Evolutionary conservation across 2,888 invertebrate genomes (phyloP).

Genomic region (Cephus pygmeus): DNA sequence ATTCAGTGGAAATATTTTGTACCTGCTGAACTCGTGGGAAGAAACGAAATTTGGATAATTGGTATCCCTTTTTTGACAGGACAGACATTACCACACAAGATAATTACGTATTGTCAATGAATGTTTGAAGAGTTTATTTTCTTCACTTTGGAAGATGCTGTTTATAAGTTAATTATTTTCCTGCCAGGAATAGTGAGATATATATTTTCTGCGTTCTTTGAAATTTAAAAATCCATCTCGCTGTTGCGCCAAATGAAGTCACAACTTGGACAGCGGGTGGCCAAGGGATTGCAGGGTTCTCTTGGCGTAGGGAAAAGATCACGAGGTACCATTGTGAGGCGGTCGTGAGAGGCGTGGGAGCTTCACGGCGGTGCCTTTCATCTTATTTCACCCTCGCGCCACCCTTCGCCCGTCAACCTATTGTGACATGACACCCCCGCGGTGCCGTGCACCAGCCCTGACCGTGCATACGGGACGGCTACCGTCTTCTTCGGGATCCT

Average conservation of each 20-base stretch:
- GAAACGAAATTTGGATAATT: background rate
- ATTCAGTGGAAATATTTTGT: background rate
- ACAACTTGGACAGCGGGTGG: conserved; percentile 63
- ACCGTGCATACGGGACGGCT: conserved; percentile 7
- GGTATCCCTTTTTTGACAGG: background rate
- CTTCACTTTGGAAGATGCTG: background rate
- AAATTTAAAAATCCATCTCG: conserved; percentile 1
- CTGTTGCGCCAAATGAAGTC: conserved; percentile 61
- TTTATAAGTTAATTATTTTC: background rate
- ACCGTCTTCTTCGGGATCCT: background rate
- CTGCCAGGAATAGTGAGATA: background rate
- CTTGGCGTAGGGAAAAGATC: conserved; percentile 44
- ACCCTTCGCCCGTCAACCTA: conserved; percentile 35
- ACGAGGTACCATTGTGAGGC: conserved; percentile 55
- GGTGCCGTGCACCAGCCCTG: background rate
- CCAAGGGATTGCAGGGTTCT: conserved; percentile 47
- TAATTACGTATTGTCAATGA: background rate
- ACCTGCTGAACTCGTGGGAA: background rate
- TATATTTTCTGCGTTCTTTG: background rate
- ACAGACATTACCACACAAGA: background rate
- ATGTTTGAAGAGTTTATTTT: background rate
- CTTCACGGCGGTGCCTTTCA: conserved; percentile 59
- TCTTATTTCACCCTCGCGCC: conserved; percentile 48
- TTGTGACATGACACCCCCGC: conserved; percentile 44
- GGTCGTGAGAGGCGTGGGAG: conserved; percentile 59